phyloP scores from a whole-genome alignment of 2,113 vertebrate genomes.

The Aphyosemion australe region DNA sequence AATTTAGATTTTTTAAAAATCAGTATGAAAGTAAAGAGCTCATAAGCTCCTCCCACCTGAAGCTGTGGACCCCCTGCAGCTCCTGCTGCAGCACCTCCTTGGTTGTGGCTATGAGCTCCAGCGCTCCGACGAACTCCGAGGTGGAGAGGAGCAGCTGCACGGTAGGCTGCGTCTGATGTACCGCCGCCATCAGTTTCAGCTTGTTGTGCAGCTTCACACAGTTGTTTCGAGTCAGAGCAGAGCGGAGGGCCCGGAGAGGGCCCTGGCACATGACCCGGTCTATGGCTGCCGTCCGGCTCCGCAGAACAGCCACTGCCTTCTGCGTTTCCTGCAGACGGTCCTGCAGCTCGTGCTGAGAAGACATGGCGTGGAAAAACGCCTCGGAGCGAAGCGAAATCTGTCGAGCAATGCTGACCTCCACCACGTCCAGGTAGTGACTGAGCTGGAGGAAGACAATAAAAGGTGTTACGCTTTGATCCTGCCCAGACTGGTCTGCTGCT shows the following conservation, averaged over 20 bases:
- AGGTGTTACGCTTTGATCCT: background rate
- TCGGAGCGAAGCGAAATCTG: constrained; percentile 99
- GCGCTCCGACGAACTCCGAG: constrained; percentile 93
- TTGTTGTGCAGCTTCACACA: constrained; percentile 91
- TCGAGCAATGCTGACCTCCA: constrained; percentile 98
- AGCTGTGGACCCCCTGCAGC: constrained; percentile 96
- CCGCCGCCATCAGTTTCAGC: constrained; percentile 96
- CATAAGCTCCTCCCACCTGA: constrained; percentile 82
- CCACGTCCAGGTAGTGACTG: constrained; percentile 98
- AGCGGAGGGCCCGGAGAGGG: constrained; percentile 87
- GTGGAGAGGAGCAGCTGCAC: constrained; percentile 96
- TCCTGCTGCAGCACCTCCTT: constrained; percentile 98
- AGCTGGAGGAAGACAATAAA: constrained; percentile 72
- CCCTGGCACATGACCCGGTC: constrained; percentile 93
- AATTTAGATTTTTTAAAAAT: too few relatives aligned
- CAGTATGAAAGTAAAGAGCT: too few relatives aligned
- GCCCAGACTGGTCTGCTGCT: background rate
- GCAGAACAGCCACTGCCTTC: constrained; percentile 88
- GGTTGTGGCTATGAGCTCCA: constrained; percentile 97
- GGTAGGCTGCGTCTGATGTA: constrained; percentile 98
- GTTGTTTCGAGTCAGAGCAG: constrained; percentile 89
- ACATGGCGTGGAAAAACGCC: constrained; percentile 99
- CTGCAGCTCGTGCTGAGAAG: constrained; percentile 97
- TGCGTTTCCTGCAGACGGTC: constrained; percentile 95
- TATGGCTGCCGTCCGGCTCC: constrained; percentile 89